A percentile compares a stretch with the other conserved stretches of the same genome.
Evolutionary conservation across 2,888 invertebrate species (phyloP).

Genomic region (Eupithecia centaureata): DNA sequence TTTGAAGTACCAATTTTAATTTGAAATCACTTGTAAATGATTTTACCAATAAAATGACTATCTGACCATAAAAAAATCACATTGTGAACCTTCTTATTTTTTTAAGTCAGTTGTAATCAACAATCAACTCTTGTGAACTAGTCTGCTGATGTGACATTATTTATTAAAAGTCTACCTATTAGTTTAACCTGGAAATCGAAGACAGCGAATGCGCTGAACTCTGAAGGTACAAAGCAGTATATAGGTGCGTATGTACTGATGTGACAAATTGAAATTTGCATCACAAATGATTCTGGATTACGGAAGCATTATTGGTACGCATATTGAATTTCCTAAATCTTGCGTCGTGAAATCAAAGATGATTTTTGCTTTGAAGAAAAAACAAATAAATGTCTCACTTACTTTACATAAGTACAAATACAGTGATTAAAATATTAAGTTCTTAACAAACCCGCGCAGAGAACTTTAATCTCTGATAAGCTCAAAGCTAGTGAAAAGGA

Average conservation of each 20-base stretch:
- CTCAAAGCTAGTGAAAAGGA: too few relatives aligned
- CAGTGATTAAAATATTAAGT: too few relatives aligned
- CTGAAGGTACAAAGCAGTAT: background rate
- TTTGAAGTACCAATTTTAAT: too few relatives aligned
- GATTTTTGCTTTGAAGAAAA: background rate
- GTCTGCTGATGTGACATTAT: background rate
- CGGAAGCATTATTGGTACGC: background rate
- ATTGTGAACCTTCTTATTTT: background rate
- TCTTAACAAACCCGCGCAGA: too few relatives aligned
- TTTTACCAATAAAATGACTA: too few relatives aligned
- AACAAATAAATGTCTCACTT: too few relatives aligned
- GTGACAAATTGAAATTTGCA: slow-evolving; percentile 42
- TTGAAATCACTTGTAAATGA: too few relatives aligned
- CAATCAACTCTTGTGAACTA: background rate
- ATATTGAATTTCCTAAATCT: background rate
- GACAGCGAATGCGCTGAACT: background rate
- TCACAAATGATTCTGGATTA: slow-evolving; percentile 35
- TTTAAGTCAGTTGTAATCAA: background rate
- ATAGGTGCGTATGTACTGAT: background rate
- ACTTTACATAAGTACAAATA: too few relatives aligned
- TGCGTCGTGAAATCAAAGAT: background rate
- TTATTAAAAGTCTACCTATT: background rate
- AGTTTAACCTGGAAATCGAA: background rate
- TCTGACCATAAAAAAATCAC: too few relatives aligned
- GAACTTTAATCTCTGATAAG: too few relatives aligned